Conservation (phyloP, 2,888 invertebrate species). For the Calliopum simillimum region DNA sequence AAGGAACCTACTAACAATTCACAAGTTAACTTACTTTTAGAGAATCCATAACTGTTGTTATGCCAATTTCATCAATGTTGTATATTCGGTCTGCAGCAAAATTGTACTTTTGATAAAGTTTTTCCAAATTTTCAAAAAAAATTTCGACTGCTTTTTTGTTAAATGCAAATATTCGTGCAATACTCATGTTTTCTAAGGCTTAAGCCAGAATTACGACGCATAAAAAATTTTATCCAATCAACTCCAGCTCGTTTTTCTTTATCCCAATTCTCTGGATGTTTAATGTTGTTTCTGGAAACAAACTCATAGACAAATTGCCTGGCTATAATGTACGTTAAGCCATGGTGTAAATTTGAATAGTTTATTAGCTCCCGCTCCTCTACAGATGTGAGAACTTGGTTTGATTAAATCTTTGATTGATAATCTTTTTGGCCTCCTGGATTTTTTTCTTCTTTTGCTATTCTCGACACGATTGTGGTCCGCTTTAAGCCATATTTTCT, state of each 20-base stretch:
- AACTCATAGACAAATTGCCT: conserved; percentile 24
- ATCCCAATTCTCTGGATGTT: conserved; percentile 8
- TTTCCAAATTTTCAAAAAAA: conserved; percentile 7
- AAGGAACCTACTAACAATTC: neutral
- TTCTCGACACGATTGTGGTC: conserved; percentile 22
- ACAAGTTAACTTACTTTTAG: conserved; percentile 3
- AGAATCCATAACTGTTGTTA: conserved; percentile 24
- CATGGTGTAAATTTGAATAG: conserved; percentile 10
- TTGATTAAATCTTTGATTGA: conserved; percentile 6
- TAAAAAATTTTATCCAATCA: conserved; percentile 21
- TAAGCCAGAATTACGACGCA: conserved; percentile 8
- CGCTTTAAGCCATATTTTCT: conserved; percentile 18
- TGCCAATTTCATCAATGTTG: conserved; percentile 14
- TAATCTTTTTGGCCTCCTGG: neutral
- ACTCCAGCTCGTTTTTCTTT: conserved; percentile 25
- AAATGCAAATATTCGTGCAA: neutral
- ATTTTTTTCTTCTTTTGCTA: no score
- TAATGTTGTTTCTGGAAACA: conserved; percentile 2
- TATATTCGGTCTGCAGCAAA: conserved; percentile 12
- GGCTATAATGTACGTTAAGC: conserved; percentile 2
- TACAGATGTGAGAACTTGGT: neutral
- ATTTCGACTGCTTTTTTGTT: neutral
- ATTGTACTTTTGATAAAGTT: conserved; percentile 8
- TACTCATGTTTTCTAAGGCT: conserved; percentile 7
- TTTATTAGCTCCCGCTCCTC: conserved; percentile 1